Percentiles rank a stretch among this genome's conserved stretches.
These are phyloP conservation scores for Centruroides sculpturatus DNA, from an alignment of 1,140 invertebrate genomes.

Conservation along the genomic window DNA sequence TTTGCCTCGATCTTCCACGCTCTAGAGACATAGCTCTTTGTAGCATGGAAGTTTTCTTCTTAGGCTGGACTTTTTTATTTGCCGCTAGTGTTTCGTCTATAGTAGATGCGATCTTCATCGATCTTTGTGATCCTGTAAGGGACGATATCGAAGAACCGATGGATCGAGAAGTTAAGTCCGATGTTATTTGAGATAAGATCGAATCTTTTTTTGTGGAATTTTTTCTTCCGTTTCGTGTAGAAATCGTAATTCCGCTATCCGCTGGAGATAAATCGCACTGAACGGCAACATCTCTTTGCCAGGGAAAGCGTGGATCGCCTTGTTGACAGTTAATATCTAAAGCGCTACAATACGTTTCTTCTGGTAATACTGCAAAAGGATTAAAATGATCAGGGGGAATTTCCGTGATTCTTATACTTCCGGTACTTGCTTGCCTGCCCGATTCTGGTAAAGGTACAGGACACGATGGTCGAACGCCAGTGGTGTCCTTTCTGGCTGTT, in stretches of 20 bases:
- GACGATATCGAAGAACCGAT: too few relatives aligned
- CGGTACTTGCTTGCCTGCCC: slow-evolving; percentile 2
- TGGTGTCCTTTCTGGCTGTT: background rate
- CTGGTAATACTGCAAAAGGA: slow-evolving; percentile 14
- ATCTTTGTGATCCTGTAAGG: too few relatives aligned
- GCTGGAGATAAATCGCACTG: slow-evolving; percentile 24
- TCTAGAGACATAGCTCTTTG: slow-evolving; percentile 15
- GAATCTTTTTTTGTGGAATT: background rate
- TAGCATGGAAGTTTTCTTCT: slow-evolving; percentile 13
- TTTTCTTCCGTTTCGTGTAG: background rate
- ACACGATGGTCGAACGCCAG: background rate
- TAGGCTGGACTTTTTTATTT: background rate
- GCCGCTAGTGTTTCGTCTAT: background rate
- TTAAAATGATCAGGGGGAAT: slow-evolving; percentile 5
- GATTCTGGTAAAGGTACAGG: background rate
- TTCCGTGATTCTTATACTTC: background rate
- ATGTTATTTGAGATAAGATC: background rate
- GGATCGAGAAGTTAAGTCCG: too few relatives aligned
- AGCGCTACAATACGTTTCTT: slow-evolving; percentile 20
- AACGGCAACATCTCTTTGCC: slow-evolving; percentile 29
- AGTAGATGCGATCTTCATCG: background rate
- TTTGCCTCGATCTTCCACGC: slow-evolving; percentile 1
- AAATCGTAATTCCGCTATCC: background rate
- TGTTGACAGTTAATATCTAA: slow-evolving; percentile 27
- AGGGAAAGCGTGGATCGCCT: slow-evolving; percentile 26